Conservation (phyloP, 2,797 vertebrate species). For the Channallabes apus region DNA sequence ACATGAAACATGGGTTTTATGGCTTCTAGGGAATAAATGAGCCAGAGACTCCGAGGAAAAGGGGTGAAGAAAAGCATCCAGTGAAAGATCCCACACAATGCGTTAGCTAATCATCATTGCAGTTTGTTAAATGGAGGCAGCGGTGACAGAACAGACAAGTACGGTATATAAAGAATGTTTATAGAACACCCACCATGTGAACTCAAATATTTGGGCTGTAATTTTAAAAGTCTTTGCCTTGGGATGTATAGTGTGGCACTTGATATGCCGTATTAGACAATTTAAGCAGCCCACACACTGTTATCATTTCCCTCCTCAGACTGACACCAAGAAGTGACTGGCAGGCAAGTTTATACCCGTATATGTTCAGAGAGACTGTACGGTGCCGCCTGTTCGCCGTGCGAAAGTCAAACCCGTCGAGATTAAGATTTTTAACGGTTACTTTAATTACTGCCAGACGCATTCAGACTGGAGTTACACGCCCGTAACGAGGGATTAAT, state of each 20-base stretch:
- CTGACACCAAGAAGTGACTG: neutral
- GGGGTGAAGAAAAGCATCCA: neutral
- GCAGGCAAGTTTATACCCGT: slow-evolving; percentile 6
- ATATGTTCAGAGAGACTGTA: neutral
- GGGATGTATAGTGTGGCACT: neutral
- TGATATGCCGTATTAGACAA: neutral
- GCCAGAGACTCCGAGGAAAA: neutral
- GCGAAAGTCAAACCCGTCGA: neutral
- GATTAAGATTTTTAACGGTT: neutral
- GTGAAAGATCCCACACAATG: neutral
- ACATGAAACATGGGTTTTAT: neutral
- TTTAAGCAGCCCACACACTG: slow-evolving; percentile 20
- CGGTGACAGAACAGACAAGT: slow-evolving; percentile 15
- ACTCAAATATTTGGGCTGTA: slow-evolving; percentile 36
- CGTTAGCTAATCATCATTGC: slow-evolving; percentile 6
- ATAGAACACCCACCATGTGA: slow-evolving; percentile 29
- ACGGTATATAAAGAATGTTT: slow-evolving; percentile 19
- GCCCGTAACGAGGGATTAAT: neutral
- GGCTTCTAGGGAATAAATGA: neutral
- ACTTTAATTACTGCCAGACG: neutral
- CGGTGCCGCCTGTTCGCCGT: neutral
- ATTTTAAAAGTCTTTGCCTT: slow-evolving; percentile 13
- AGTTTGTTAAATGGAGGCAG: slow-evolving; percentile 18
- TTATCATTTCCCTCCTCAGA: neutral
- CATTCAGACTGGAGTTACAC: neutral